Evolutionary conservation across 2,113 vertebrate genomes (phyloP).

Genomic region (Peromyscus leucopus): DNA sequence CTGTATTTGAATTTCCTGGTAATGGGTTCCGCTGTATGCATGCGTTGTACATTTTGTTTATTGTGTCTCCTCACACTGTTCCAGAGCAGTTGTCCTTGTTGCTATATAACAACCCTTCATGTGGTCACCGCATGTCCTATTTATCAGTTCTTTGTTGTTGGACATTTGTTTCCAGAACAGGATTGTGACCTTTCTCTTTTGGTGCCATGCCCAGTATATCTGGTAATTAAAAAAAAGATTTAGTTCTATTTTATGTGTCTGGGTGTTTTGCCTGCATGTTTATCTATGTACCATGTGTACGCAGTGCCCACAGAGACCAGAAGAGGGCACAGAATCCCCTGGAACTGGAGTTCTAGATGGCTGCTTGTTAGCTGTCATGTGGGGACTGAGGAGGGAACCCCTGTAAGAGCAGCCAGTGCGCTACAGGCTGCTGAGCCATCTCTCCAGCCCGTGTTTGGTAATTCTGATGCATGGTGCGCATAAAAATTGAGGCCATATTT

Average conservation of each 20-base stretch:
- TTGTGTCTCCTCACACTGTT: background rate
- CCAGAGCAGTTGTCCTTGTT: too few species aligned
- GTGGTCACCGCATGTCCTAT: background rate
- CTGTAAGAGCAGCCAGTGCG: background rate
- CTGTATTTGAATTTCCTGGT: background rate
- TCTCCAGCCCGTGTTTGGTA: background rate
- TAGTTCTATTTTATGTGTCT: background rate
- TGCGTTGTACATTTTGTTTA: background rate
- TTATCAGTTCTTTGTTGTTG: background rate
- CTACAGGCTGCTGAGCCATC: background rate
- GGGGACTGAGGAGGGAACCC: background rate
- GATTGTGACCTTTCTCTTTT: background rate
- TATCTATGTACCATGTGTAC: background rate
- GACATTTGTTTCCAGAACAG: background rate
- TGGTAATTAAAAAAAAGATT: background rate
- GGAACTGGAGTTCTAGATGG: background rate
- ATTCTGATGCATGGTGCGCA: background rate
- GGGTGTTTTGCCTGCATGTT: background rate
- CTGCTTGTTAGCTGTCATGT: too few species aligned
- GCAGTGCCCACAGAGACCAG: background rate
- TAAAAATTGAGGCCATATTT: background rate
- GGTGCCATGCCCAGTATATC: background rate
- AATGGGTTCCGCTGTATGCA: background rate
- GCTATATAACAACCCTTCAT: background rate
- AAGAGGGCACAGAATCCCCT: background rate